phyloP scores from a whole-genome alignment of 1,140 invertebrate species.

The Drosophila aff. region DNA sequence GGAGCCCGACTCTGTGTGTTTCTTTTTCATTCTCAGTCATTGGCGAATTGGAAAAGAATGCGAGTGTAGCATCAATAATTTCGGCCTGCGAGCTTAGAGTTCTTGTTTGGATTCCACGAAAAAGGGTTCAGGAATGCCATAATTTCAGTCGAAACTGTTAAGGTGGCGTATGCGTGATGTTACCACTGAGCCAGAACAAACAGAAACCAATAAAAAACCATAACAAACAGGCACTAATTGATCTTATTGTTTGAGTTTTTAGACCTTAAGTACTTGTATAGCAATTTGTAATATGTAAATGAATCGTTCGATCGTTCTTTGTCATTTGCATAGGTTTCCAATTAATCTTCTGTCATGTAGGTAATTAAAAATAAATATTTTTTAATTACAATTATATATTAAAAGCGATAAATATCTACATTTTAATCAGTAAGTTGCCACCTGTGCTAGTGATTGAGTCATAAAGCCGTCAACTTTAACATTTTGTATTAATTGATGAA shows the following conservation, averaged over 20 bases:
- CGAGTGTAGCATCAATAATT: slow-evolving; percentile 46
- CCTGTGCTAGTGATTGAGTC: neutral
- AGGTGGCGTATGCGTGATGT: slow-evolving; percentile 62
- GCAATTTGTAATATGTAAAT: slow-evolving; percentile 38
- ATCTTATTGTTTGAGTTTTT: slow-evolving; percentile 38
- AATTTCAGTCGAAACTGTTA: slow-evolving; percentile 13
- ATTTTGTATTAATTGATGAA: slow-evolving; percentile 21
- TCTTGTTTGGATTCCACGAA: slow-evolving; percentile 49
- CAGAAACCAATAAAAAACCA: slow-evolving; percentile 3
- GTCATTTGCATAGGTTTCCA: slow-evolving; percentile 28
- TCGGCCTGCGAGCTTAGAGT: slow-evolving; percentile 36
- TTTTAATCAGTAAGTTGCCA: slow-evolving; percentile 22
- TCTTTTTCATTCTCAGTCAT: slow-evolving; percentile 36
- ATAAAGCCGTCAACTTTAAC: slow-evolving; percentile 30
- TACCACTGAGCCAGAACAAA: slow-evolving; percentile 21
- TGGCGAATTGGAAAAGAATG: slow-evolving; percentile 40
- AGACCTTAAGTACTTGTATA: slow-evolving; percentile 19
- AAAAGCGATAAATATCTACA: slow-evolving; percentile 14
- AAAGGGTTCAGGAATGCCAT: slow-evolving; percentile 45
- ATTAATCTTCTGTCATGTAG: slow-evolving; percentile 51
- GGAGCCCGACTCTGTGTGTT: slow-evolving; percentile 8
- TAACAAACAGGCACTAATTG: slow-evolving; percentile 31
- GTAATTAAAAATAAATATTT: slow-evolving; percentile 32
- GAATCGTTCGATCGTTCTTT: slow-evolving; percentile 19
- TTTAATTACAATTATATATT: slow-evolving; percentile 32